Conservation (phyloP, 2,797 vertebrate genomes). For the Pogonophryne albipinna region DNA sequence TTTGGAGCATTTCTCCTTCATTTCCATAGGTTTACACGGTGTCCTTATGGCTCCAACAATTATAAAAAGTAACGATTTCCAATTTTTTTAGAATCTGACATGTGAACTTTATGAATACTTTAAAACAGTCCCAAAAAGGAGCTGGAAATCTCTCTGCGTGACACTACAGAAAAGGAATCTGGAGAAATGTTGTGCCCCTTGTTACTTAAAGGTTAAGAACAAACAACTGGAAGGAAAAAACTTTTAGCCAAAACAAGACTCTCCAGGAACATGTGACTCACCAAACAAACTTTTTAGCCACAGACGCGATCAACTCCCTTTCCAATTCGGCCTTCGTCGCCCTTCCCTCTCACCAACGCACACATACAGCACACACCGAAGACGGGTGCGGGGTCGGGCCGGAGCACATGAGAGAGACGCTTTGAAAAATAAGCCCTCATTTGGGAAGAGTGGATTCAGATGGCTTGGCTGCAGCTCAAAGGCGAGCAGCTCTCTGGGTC, state of each 20-base stretch:
- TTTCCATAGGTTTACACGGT: background rate
- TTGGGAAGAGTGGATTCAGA: constrained; percentile 90
- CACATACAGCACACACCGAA: constrained; percentile 57
- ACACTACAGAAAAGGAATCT: constrained; percentile 13
- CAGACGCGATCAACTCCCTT: constrained; percentile 70
- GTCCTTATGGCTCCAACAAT: background rate
- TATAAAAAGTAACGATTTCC: constrained; percentile 6
- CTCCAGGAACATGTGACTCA: constrained; percentile 79
- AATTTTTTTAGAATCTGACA: background rate
- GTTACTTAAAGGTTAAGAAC: constrained; percentile 48
- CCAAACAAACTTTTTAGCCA: constrained; percentile 72
- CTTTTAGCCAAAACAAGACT: constrained; percentile 54
- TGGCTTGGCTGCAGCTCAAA: constrained; percentile 87
- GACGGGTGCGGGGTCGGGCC: constrained; percentile 74
- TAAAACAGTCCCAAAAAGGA: constrained; percentile 1
- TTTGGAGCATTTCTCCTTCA: background rate
- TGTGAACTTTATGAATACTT: constrained; percentile 5
- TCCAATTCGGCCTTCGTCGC: constrained; percentile 53
- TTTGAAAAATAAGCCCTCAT: constrained; percentile 88
- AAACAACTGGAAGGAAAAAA: constrained; percentile 60
- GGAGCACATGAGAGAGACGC: constrained; percentile 78
- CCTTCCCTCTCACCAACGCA: constrained; percentile 52
- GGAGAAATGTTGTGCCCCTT: constrained; percentile 30
- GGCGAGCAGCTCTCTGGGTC: constrained; percentile 83
- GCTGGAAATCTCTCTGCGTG: constrained; percentile 9